Evolutionary conservation across 2,888 invertebrate genomes (phyloP), one percentile per base, ranked within the genome.

Genomic region (Euproctis similis): DNA sequence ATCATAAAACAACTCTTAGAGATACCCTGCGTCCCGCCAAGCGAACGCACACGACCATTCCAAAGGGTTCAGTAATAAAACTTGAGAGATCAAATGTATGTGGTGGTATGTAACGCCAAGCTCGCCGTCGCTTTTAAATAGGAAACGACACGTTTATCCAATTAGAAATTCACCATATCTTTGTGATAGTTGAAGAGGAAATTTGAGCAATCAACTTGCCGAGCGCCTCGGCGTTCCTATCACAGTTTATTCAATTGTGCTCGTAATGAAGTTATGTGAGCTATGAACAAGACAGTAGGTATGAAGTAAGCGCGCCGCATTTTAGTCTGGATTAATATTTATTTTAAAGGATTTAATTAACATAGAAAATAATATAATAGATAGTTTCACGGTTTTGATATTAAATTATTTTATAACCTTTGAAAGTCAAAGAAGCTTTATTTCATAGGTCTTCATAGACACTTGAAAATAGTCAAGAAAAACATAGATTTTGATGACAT

Each of bases 131-230:
- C 72, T 76, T 81, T 77, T 84, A 84, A 84, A 82, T 82, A 84
- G 84, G 84, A 84, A 84, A 78, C 80, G 81, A 84, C 84, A 82
- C 81, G 82, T 81, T 84, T 84, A 84, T 84, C 81, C 84, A 84
- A 84, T 84, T 82, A 82, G 84, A 84, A 84, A 84, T 84, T 84
- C 84, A 84, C 84, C 84, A 82, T 84, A 84, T 82, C 84, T 84
- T 81, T 81, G 82, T 81, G 76, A 82, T 81, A 82, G 82, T 76
- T 81, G 82, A 82, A 76, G 74, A 84, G 84, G 82, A 82, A 82
- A 82, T 82, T 82, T 77, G 81, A 84, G 82, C 81, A 82, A 84
- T 84, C 82, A 81, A 75, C 75, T 75, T 75, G 73, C 80, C 70
- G 77, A 77, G 78, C 75, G 78, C 77, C 70, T 76, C 76, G 62